phyloP scores from a whole-genome alignment of 2,888 invertebrate genomes.

The Lypha dubia region DNA sequence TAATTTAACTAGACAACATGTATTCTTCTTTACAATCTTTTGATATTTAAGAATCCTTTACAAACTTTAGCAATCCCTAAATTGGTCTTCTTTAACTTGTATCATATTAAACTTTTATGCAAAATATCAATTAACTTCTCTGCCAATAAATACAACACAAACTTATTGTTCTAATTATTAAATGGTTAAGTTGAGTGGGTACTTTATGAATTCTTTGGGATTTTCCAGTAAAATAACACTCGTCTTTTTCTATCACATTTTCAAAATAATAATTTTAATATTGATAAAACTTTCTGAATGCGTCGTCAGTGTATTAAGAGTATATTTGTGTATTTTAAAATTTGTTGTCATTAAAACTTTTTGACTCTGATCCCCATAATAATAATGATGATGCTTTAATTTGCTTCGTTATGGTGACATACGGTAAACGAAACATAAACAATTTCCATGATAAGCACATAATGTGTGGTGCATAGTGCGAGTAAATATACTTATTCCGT shows the following conservation, averaged over 20 bases:
- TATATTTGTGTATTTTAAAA: conserved; percentile 56
- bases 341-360: conserved; percentile 73
- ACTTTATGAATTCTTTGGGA: conserved; percentile 17
- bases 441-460: conserved; percentile 48
- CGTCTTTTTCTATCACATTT: conserved; percentile 1
- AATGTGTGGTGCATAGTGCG: conserved; percentile 9
- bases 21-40: neutral
- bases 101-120: neutral
- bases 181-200: conserved; percentile 30
- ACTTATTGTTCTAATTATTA: conserved; percentile 28
- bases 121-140: neutral
- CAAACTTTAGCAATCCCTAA: neutral
- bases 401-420: conserved; percentile 76
- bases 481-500: too few relatives aligned
- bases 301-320: neutral
- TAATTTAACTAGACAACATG: neutral
- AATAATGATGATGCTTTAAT: conserved; percentile 69
- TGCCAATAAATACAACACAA: neutral
- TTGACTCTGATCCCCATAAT: conserved; percentile 70
- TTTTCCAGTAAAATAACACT: neutral
- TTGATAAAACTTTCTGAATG: conserved; percentile 21
- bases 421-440: conserved; percentile 78
- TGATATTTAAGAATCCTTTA: neutral
- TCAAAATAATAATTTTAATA: conserved; percentile 18
- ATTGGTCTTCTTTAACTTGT: neutral